Conservation (phyloP, 2,113 vertebrate species). For the Muscicapa adusta region DNA sequence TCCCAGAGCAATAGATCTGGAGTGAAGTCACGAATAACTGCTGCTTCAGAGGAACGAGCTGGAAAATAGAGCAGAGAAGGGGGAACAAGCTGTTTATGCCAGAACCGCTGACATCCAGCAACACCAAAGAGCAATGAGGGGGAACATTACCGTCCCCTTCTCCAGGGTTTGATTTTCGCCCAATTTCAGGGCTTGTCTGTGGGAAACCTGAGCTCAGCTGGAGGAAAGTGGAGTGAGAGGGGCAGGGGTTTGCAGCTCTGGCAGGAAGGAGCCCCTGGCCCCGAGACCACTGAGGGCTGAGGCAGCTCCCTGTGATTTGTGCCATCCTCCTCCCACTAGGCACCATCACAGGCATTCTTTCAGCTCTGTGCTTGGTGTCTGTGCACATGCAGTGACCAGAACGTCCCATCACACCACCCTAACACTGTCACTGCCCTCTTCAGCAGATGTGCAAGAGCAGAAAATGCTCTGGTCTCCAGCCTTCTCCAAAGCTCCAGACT, state of each 20-base stretch:
- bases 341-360: rapidly evolving
- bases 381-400: not conserved
- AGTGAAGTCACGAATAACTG: constrained; percentile 54
- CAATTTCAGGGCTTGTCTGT: not conserved
- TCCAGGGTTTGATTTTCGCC: not conserved
- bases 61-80: not conserved
- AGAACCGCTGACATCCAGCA: not conserved
- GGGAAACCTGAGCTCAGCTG: not conserved
- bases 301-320: not conserved
- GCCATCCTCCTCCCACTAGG: not conserved
- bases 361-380: not conserved
- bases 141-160: not conserved
- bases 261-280: not conserved
- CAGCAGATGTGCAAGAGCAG: not conserved
- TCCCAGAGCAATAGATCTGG: constrained; percentile 53
- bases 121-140: not conserved
- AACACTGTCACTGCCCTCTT: not conserved
- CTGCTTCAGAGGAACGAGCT: not conserved
- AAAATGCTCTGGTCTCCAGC: not conserved
- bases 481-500: not conserved
- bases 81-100: constrained; percentile 35
- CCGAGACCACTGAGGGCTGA: rapidly evolving
- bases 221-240: not conserved
- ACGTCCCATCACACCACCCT: rapidly evolving
- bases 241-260: not conserved